Evolutionary conservation across 2,113 vertebrate species (phyloP).

Genomic region (Elephantulus edwardii): DNA sequence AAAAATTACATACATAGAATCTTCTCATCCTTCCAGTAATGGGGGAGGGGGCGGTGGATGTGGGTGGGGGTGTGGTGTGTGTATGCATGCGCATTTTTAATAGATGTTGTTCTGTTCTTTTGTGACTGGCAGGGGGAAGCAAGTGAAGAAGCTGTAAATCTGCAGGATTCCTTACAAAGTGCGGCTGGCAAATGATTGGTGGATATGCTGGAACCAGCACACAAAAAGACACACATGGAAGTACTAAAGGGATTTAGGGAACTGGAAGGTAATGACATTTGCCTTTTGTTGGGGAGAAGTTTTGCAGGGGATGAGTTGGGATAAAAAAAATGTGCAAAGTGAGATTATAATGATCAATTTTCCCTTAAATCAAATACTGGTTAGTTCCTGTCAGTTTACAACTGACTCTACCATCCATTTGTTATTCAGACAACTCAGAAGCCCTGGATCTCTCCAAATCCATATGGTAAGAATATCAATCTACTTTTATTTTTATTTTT

Average conservation of each 20-base stretch:
- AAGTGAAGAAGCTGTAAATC: conserved; percentile 9
- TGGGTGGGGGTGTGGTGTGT: too few species aligned
- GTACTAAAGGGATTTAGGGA: conserved; percentile 42
- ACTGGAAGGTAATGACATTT: conserved; percentile 48
- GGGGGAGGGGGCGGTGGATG: background rate
- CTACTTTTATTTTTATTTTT: background rate
- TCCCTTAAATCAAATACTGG: background rate
- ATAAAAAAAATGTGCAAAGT: background rate
- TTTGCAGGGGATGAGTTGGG: background rate
- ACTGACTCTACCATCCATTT: background rate
- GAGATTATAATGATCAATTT: background rate
- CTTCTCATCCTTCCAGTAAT: conserved; percentile 13
- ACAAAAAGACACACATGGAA: conserved; percentile 36
- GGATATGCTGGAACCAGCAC: conserved; percentile 59
- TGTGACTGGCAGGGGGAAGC: background rate
- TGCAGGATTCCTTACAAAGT: conserved; percentile 72
- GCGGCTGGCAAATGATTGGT: conserved; percentile 72
- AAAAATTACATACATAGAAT: conserved; percentile 20
- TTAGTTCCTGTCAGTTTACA: background rate
- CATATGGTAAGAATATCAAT: background rate
- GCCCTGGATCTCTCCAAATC: background rate
- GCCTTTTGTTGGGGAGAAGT: conserved; percentile 31
- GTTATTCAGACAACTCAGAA: background rate
- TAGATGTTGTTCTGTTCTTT: conserved; percentile 5
- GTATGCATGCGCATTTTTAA: conserved; percentile 33